A percentile compares a stretch with the other conserved stretches of the same genome.
Evolutionary conservation across 2,113 vertebrate species (phyloP).

Genomic region (Campylomormyrus tamandua): DNA sequence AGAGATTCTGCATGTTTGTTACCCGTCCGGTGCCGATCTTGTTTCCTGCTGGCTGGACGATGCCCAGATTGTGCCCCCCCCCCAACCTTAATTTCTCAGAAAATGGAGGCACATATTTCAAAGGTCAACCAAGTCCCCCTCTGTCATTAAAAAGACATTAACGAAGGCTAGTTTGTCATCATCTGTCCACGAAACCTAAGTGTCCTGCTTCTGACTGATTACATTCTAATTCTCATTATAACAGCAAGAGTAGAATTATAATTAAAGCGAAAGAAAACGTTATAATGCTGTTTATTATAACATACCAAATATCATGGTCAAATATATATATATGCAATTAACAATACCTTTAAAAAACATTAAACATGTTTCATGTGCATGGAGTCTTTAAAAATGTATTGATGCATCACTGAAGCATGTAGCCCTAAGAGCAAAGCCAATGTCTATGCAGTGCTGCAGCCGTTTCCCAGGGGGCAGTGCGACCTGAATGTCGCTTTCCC

Average conservation of each 20-base stretch:
- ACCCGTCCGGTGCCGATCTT: background rate
- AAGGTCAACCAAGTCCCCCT: slow-evolving; percentile 3
- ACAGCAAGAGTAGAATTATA: background rate
- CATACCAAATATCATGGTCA: background rate
- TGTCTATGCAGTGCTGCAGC: background rate
- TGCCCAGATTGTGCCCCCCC: background rate
- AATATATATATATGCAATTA: background rate
- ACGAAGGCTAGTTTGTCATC: background rate
- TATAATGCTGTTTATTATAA: background rate
- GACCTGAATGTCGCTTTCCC: background rate
- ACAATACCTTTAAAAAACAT: background rate
- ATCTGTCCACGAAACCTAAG: background rate
- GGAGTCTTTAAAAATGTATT: background rate
- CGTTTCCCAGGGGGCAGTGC: background rate
- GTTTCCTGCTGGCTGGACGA: background rate
- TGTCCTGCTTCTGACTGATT: background rate
- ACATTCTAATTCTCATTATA: background rate
- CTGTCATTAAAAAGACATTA: background rate
- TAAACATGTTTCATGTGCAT: background rate
- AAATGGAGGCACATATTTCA: background rate
- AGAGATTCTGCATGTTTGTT: background rate
- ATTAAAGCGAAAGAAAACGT: background rate
- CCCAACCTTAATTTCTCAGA: background rate
- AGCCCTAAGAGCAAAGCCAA: background rate
- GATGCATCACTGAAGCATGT: background rate